Percentiles rank a stretch among this genome's conserved stretches.
phyloP scores from a whole-genome alignment of 2,797 vertebrate species.

The Ataeniobius toweri region DNA sequence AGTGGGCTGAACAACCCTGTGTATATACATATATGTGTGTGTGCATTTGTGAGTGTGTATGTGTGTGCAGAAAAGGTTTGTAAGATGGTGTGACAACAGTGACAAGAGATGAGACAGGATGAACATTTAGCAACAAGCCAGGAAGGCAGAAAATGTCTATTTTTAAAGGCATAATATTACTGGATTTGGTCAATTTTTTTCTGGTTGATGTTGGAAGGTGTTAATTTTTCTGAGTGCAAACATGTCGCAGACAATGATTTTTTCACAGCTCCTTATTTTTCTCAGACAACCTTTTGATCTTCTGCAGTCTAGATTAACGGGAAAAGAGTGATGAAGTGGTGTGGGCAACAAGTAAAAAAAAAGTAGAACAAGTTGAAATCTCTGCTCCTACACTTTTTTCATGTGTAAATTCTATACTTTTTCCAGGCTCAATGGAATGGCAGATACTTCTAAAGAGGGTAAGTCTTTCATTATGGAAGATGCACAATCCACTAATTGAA shows the following conservation, averaged over 20 bases:
- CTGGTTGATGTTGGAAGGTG: conserved; percentile 32
- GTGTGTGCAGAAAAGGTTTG: conserved; percentile 48
- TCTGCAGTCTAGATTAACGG: conserved; percentile 48
- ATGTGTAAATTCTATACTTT: not conserved
- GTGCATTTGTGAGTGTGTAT: conserved; percentile 1
- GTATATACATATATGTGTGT: not conserved
- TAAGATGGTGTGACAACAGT: conserved; percentile 37
- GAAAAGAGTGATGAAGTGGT: conserved; percentile 69
- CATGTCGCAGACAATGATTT: conserved; percentile 47
- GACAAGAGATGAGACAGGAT: conserved; percentile 62
- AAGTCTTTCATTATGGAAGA: not conserved
- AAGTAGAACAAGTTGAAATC: not conserved
- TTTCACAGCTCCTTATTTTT: conserved; percentile 43
- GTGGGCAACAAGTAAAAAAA: conserved; percentile 65
- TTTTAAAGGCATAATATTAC: conserved; percentile 33
- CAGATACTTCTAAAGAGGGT: not conserved
- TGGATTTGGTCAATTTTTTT: conserved; percentile 31
- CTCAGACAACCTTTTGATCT: conserved; percentile 49
- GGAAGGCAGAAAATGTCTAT: conserved; percentile 34
- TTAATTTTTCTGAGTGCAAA: conserved; percentile 46
- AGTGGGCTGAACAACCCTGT: conserved; percentile 91
- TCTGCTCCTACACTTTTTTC: not conserved
- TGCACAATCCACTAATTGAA: not conserved
- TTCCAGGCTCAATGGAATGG: not conserved
- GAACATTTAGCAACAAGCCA: conserved; percentile 52